These are phyloP conservation scores for Anorthoa munda DNA, from an alignment of 2,888 invertebrate genomes.

Conservation along the genomic window DNA sequence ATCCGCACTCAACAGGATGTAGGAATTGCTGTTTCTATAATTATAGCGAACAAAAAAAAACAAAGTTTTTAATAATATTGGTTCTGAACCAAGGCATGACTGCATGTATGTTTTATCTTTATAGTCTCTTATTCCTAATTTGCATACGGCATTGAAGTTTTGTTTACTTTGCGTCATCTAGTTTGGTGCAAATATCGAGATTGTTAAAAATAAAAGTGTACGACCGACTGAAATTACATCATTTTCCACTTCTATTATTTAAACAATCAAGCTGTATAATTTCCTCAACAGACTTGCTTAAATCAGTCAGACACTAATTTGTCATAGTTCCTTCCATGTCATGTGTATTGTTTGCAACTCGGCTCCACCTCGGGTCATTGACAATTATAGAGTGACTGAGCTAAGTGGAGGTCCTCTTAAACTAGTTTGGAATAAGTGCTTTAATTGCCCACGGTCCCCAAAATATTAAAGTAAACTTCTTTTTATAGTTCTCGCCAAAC, in stretches of 20 bases:
- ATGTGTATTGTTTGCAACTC: no score
- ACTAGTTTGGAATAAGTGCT: no score
- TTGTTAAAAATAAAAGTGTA: slow-evolving; percentile 2
- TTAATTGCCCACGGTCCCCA: no score
- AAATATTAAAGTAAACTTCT: no score
- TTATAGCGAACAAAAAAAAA: slow-evolving; percentile 37
- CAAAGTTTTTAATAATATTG: slow-evolving; percentile 27
- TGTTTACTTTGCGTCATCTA: slow-evolving; percentile 35
- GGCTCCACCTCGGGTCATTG: no score
- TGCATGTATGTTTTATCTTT: slow-evolving; percentile 18
- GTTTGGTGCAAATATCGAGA: slow-evolving; percentile 12
- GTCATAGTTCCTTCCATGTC: no score
- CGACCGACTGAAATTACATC: slow-evolving; percentile 10
- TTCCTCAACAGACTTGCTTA: no score
- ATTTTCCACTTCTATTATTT: slow-evolving; percentile 8
- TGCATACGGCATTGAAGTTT: slow-evolving; percentile 33
- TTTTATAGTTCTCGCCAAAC: no score
- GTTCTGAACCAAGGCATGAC: slow-evolving; percentile 22
- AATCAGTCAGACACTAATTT: no score
- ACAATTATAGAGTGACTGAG: no score
- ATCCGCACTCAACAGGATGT: slow-evolving; percentile 61
- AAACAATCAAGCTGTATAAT: neutral
- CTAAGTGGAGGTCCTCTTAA: no score
- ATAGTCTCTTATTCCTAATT: slow-evolving; percentile 31
- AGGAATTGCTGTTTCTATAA: slow-evolving; percentile 40